These are phyloP conservation scores for Pissodes strobi DNA, from an alignment of 1,140 invertebrate species.

Conservation along the genomic window DNA sequence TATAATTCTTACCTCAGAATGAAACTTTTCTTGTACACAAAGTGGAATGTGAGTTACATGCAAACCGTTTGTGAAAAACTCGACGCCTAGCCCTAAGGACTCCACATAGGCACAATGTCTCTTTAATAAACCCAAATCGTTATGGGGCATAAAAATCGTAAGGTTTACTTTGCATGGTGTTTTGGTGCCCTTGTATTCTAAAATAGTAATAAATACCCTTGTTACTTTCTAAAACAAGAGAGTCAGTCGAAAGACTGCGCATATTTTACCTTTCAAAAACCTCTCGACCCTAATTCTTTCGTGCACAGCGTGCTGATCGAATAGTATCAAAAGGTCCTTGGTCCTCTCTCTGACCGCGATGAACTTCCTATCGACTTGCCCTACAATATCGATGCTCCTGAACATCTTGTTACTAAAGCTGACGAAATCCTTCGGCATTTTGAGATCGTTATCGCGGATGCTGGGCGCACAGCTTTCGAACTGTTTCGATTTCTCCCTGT, in stretches of 20 bases:
- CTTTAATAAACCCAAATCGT: constrained; percentile 37
- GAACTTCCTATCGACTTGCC: constrained; percentile 72
- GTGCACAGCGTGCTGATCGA: constrained; percentile 79
- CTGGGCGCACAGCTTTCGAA: constrained; percentile 40
- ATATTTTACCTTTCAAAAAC: constrained; percentile 55
- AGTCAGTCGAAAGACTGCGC: background rate
- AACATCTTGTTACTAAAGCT: constrained; percentile 48
- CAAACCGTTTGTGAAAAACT: constrained; percentile 37
- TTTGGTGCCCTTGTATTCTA: constrained; percentile 36
- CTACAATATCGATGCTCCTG: constrained; percentile 59
- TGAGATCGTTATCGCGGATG: constrained; percentile 14
- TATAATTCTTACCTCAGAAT: constrained; percentile 41
- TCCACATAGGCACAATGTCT: constrained; percentile 32
- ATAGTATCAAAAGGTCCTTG: constrained; percentile 61
- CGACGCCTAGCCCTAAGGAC: constrained; percentile 40
- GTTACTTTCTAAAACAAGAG: constrained; percentile 9
- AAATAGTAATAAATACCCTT: constrained; percentile 18
- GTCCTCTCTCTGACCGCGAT: constrained; percentile 59
- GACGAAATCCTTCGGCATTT: constrained; percentile 21
- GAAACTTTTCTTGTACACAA: constrained; percentile 44
- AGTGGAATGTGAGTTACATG: constrained; percentile 39
- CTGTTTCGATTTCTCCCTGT: constrained; percentile 43
- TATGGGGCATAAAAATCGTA: constrained; percentile 37
- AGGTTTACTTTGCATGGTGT: constrained; percentile 17
- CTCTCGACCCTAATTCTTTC: constrained; percentile 71